phyloP scores from a whole-genome alignment of 2,888 invertebrate species.

The Melieria omissa region DNA sequence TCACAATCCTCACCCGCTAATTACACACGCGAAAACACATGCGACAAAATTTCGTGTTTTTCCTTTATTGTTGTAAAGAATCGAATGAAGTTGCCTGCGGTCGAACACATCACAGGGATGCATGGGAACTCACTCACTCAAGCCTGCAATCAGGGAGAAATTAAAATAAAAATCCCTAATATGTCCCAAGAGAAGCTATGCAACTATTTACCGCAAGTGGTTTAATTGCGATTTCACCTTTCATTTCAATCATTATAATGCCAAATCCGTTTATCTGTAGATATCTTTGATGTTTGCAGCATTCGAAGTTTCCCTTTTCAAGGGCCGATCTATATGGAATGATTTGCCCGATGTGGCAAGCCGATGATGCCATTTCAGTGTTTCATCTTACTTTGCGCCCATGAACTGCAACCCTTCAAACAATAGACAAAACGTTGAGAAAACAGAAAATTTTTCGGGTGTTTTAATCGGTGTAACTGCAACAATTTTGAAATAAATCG shows the following conservation, averaged over 20 bases:
- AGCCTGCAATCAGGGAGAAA: background rate
- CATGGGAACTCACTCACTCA: background rate
- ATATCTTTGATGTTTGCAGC: background rate
- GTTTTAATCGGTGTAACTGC: background rate
- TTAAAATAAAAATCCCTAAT: too few species aligned
- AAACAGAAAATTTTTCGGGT: background rate
- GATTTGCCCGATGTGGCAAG: too few species aligned
- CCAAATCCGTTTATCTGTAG: too few species aligned
- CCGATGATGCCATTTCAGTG: too few species aligned
- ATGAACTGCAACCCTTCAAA: conserved; percentile 7
- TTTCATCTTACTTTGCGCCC: background rate
- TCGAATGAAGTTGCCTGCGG: conserved; percentile 11
- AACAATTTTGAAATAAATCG: background rate
- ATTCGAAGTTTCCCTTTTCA: background rate
- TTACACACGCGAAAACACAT: conserved; percentile 17
- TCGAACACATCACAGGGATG: background rate
- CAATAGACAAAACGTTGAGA: background rate
- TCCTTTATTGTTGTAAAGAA: background rate
- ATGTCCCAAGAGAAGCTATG: too few species aligned
- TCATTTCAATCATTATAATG: too few species aligned
- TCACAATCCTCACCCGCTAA: too few species aligned
- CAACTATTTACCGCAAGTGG: too few species aligned
- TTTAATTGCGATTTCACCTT: too few species aligned
- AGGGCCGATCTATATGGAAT: too few species aligned
- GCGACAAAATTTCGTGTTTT: background rate